Base-by-base conservation (phyloP, 1,140 invertebrate species). In the roundworm (Caenorhabditis elegans) region DNA sequence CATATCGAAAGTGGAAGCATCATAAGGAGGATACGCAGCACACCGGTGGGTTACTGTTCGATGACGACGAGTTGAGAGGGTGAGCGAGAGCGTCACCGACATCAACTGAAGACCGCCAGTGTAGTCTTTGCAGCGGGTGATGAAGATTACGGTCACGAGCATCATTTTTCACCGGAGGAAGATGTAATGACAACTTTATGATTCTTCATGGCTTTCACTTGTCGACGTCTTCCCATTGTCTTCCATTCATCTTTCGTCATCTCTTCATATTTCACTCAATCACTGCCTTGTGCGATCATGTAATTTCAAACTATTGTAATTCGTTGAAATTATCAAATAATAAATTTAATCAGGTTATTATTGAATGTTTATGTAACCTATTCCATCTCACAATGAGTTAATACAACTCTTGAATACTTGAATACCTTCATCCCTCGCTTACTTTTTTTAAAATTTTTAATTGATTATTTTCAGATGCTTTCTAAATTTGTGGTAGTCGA, bases 401-500 rank as follows among this genome's bases (percentile, higher is more conserved):
- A 13, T 70, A 6, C 6, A 22, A 39, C 60, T 70, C 60, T 70
- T 39, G 60, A 39, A 70, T 70, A 70, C 22, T 15, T 70, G 0
- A 17, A 24, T 24, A n/a, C 4, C 34, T 60, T 34, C 28, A 19
- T 22, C 10, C 26, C 17, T 22, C 17, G 34, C 19, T 34, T 6
- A 11, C 6, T 17, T 60, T 60, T 34, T 19, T 31, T 31, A 11
- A 10, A 31, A 1, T 70, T 15, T 31, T 36, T 31, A n/a, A 13
- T 3, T 60, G 5, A 60, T 36, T 8, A 17, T 24, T 70, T 79
- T 22, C 55, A 79, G 78, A 79, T 79, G 80, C 43, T 81, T 17
- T 81, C 80, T 4, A 81, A 81, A 46, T 81, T 70, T 55, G 80
- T 81, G 6, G 80, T 81, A 43, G 80, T 81, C 13, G 80, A 81